phyloP scores from a whole-genome alignment of 2,888 invertebrate genomes.

The Homarus gammarus region DNA sequence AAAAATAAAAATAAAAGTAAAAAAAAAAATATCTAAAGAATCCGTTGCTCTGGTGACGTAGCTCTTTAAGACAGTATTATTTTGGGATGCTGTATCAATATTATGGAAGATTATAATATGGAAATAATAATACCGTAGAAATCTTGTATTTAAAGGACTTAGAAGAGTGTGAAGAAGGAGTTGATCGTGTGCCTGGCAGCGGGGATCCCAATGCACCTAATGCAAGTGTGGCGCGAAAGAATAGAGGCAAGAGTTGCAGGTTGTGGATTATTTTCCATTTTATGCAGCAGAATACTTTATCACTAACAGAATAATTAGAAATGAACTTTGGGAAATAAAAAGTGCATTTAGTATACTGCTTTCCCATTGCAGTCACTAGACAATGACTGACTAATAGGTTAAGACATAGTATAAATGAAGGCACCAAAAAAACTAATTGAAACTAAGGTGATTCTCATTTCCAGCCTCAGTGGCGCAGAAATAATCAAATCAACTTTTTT shows the following conservation, averaged over 20 bases:
- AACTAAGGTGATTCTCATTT: conserved; percentile 66
- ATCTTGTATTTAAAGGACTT: conserved; percentile 6
- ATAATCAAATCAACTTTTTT: conserved; percentile 62
- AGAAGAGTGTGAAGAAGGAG: conserved; percentile 49
- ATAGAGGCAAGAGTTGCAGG: conserved; percentile 67
- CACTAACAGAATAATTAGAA: neutral
- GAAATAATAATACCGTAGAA: neutral
- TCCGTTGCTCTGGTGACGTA: neutral
- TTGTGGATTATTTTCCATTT: conserved; percentile 61
- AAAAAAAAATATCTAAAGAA: neutral
- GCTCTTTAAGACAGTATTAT: neutral
- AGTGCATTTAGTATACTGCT: too few relatives aligned
- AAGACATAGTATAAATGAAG: conserved; percentile 1
- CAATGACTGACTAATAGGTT: neutral
- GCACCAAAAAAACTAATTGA: conserved; percentile 44
- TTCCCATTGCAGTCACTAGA: too few relatives aligned
- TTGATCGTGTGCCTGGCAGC: conserved; percentile 65
- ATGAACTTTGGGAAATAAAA: too few relatives aligned
- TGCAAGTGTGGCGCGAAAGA: conserved; percentile 69
- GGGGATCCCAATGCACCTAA: conserved; percentile 67
- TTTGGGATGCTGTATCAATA: neutral
- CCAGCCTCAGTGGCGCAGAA: conserved; percentile 63
- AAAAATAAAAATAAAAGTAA: neutral
- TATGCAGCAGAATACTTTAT: neutral
- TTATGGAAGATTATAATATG: neutral